phyloP scores from a whole-genome alignment of 2,888 invertebrate species.

The Caenorhabditis sp. region DNA sequence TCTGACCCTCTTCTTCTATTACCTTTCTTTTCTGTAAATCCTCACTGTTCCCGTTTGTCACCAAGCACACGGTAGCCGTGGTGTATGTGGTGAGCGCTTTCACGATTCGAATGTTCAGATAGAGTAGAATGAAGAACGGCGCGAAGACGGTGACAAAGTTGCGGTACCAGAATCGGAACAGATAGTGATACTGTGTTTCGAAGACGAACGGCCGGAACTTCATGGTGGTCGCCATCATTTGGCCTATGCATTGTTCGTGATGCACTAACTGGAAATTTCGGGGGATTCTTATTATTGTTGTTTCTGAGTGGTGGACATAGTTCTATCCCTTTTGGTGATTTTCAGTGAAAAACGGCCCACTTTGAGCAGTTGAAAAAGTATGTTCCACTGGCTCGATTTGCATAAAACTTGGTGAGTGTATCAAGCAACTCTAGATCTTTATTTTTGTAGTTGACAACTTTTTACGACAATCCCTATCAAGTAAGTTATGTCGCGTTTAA shows the following conservation, averaged over 20 bases:
- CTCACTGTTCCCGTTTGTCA: conserved; percentile 48
- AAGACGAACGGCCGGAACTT: conserved; percentile 76
- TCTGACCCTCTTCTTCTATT: neutral
- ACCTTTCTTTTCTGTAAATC: conserved; percentile 64
- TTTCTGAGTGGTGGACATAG: too few relatives aligned
- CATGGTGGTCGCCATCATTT: conserved; percentile 76
- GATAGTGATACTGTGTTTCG: conserved; percentile 76
- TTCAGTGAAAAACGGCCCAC: too few relatives aligned
- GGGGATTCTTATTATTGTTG: too few relatives aligned
- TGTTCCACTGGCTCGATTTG: too few relatives aligned
- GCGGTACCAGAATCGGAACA: conserved; percentile 79
- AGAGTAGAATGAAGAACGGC: conserved; percentile 80
- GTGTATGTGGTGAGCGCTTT: conserved; percentile 65
- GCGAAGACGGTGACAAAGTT: conserved; percentile 82
- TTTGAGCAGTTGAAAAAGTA: too few relatives aligned
- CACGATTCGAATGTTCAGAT: conserved; percentile 79
- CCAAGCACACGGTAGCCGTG: conserved; percentile 56
- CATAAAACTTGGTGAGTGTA: too few relatives aligned
- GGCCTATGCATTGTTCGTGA: conserved; percentile 73
- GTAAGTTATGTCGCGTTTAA: too few relatives aligned
- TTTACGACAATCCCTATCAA: too few relatives aligned
- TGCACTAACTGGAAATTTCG: conserved; percentile 64
- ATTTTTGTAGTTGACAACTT: too few relatives aligned
- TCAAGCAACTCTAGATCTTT: too few relatives aligned
- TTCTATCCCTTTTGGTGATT: too few relatives aligned